phyloP scores from a whole-genome alignment of 2,113 vertebrate genomes.

The Fulmarus glacialis region DNA sequence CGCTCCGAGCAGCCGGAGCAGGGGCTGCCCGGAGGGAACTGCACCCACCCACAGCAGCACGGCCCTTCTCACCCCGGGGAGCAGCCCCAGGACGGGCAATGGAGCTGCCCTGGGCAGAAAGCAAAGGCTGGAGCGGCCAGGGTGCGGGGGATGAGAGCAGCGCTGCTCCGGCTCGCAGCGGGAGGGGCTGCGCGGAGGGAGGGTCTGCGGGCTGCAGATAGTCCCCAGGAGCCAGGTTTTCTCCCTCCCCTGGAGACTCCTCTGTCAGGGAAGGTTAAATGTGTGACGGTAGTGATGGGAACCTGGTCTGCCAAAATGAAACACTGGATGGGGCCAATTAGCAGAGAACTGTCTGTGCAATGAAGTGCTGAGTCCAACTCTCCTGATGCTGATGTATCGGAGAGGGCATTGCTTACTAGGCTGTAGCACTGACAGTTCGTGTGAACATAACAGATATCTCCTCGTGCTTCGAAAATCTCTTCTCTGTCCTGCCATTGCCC shows the following conservation, averaged over 20 bases:
- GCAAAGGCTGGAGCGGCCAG: background rate
- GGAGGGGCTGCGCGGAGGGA: background rate
- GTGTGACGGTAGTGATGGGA: background rate
- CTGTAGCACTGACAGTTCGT: background rate
- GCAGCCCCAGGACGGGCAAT: rapidly evolving
- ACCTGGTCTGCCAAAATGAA: background rate
- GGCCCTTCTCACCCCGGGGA: background rate
- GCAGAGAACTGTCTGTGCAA: background rate
- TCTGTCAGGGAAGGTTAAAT: background rate
- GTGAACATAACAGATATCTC: background rate
- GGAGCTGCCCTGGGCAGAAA: background rate
- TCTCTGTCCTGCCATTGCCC: background rate
- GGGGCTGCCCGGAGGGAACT: background rate
- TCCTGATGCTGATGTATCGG: rapidly evolving
- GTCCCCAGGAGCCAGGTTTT: background rate
- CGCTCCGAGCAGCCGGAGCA: background rate
- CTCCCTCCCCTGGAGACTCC: background rate
- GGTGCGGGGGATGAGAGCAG: background rate
- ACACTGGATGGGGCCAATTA: background rate
- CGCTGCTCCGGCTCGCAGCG: rapidly evolving
- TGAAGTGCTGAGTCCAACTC: background rate
- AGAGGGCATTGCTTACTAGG: background rate
- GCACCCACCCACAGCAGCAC: background rate
- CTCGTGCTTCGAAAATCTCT: background rate
- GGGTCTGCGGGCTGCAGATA: background rate